Evolutionary conservation across 2,888 invertebrate species (phyloP).

Genomic region (Cheilosia pagana): DNA sequence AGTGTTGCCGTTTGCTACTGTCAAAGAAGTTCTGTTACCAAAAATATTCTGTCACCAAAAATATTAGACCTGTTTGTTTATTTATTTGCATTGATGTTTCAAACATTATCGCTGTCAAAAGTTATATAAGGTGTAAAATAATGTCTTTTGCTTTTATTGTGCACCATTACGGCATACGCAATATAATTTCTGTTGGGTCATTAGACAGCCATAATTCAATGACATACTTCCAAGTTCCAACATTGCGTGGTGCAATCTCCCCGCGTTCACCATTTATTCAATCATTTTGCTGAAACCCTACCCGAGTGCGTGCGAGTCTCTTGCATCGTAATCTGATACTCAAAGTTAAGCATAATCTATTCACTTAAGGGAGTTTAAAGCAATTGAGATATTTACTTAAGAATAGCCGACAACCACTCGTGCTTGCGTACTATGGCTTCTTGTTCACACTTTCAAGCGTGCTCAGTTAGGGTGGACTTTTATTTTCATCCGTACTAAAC

Average conservation of each 20-base stretch:
- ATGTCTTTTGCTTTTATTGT: no score
- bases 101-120: no score
- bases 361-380: constrained; percentile 61
- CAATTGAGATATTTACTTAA: constrained; percentile 52
- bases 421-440: constrained; percentile 35
- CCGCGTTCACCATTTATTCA: background rate
- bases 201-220: background rate
- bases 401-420: constrained; percentile 9
- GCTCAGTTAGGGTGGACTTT: constrained; percentile 12
- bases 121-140: no score
- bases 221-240: background rate
- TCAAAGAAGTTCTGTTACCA: no score
- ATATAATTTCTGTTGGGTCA: no score
- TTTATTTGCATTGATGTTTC: no score
- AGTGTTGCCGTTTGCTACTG: no score
- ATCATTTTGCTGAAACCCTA: constrained; percentile 11
- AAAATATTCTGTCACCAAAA: no score
- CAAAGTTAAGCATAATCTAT: constrained; percentile 36
- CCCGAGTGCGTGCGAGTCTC: background rate
- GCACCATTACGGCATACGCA: no score
- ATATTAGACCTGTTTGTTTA: no score
- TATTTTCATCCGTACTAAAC: background rate
- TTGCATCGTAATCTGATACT: constrained; percentile 19
- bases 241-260: background rate
- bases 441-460: constrained; percentile 24